Conservation (phyloP, 2,888 invertebrate genomes). For the Neoascia interrupta region DNA sequence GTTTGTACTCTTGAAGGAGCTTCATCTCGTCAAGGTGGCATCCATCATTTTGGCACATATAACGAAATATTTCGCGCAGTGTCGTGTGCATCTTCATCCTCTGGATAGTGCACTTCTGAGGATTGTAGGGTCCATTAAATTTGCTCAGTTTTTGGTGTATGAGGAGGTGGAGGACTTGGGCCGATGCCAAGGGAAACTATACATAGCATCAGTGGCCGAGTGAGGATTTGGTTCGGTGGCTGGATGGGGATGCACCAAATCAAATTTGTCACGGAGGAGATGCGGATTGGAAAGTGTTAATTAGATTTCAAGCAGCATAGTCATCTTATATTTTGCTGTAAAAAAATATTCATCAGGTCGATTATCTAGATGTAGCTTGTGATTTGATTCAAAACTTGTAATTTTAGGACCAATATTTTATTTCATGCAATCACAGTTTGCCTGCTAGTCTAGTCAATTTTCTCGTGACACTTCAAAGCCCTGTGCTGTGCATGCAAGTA, state of each 20-base stretch:
- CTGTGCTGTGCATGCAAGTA: too few relatives aligned
- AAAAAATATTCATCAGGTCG: too few relatives aligned
- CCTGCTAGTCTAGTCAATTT: too few relatives aligned
- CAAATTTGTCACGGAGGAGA: conserved; percentile 46
- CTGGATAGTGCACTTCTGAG: conserved; percentile 52
- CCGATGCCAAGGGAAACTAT: too few relatives aligned
- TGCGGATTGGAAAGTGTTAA: conserved; percentile 50
- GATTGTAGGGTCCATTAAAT: conserved; percentile 64
- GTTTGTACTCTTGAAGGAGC: conserved; percentile 5
- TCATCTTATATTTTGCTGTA: too few relatives aligned
- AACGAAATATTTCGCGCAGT: conserved; percentile 55
- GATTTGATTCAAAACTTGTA: too few relatives aligned
- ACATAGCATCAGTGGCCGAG: conserved; percentile 51
- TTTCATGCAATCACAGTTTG: too few relatives aligned
- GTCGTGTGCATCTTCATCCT: conserved; percentile 37
- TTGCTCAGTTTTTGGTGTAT: conserved; percentile 56
- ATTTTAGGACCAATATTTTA: too few relatives aligned
- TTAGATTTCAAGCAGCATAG: conserved; percentile 50
- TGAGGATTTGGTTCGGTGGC: conserved; percentile 13
- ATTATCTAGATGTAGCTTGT: too few relatives aligned
- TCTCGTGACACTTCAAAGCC: too few relatives aligned
- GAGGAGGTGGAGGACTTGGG: too few relatives aligned
- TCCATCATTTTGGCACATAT: conserved; percentile 66
- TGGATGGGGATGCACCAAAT: conserved; percentile 38
- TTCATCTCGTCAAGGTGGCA: conserved; percentile 53